Evolutionary conservation across 2,113 vertebrate genomes (phyloP), one percentile per base, ranked within the genome.

Genomic region (Clarias gariepinus): DNA sequence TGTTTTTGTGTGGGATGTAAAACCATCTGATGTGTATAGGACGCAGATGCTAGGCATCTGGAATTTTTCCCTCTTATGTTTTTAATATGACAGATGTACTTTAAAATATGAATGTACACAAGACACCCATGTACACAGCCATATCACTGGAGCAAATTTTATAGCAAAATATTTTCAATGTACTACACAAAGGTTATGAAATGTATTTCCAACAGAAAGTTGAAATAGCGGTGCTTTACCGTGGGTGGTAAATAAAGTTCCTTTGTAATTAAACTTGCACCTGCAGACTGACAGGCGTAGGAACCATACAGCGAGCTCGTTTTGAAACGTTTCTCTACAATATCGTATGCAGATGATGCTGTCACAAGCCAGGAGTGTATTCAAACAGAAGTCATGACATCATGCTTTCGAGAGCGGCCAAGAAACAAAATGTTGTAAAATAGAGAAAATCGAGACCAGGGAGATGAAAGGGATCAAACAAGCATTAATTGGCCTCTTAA

Each of bases 391-490:
- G 60, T 68, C 21, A 80, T 86, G 76, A 81, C 77, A 81, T 86
- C 85, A 86, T 80, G 63, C 28, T n/a, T 58, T 47, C 36, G 30
- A 78, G 60, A 78, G 73, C 25, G 23, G 30, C 25, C 53, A 36
- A 64, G 60, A 77, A 60, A 66, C 73, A 30, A 47, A 41, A 47
- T 60, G 55, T 47, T 53, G 73, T 58, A 25, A 36, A 52, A 53
- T 28, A 55, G 33, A 6, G 78, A 60, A 58, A 71, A 57, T 81
- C 33, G 77, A 57, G 64, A 58, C 52, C 76, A 73, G 28, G 47
- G 63, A 71, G 63, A 86, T 81, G 66, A 86, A 86, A 86, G 64
- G 57, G 53, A 81, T 86, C 52, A 86, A 80, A 80, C 63, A 68
- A 52, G 28, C 76, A 41, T 79, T 69, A 86, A 71, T 81, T 81